Percentiles rank a stretch among this genome's conserved stretches.
These are phyloP conservation scores for Tachypleus tridentatus DNA, from an alignment of 1,140 invertebrate genomes.

Conservation along the genomic window DNA sequence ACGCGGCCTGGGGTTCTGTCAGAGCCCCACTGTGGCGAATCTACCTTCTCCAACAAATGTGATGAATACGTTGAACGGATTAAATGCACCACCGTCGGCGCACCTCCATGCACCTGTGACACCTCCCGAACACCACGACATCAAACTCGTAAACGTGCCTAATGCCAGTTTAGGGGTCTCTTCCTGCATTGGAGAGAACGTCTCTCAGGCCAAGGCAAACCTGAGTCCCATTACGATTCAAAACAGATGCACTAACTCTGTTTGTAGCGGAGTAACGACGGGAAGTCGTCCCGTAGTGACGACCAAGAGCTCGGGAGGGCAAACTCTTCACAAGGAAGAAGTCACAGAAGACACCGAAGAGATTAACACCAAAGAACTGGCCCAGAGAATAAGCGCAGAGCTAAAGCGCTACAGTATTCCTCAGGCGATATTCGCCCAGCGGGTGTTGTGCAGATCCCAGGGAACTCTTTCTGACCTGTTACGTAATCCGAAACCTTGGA, in stretches of 20 bases:
- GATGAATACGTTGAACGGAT: slow-evolving; percentile 36
- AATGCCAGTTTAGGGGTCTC: too few species aligned
- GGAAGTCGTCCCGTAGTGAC: slow-evolving; percentile 6
- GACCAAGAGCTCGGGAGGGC: slow-evolving; percentile 15
- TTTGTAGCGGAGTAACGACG: neutral
- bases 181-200: neutral
- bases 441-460: slow-evolving; percentile 93
- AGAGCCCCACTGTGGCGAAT: slow-evolving; percentile 31
- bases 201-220: slow-evolving; percentile 1
- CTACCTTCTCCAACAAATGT: slow-evolving; percentile 35
- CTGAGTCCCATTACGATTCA: neutral
- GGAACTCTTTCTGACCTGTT: slow-evolving; percentile 93
- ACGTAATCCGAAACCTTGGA: slow-evolving; percentile 98
- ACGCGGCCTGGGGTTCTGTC: slow-evolving; percentile 35
- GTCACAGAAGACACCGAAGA: slow-evolving; percentile 65
- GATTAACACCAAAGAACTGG: slow-evolving; percentile 98
- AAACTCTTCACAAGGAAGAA: slow-evolving; percentile 15
- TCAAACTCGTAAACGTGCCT: slow-evolving; percentile 15
- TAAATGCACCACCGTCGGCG: slow-evolving; percentile 40
- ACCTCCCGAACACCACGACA: slow-evolving; percentile 25
- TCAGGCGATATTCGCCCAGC: slow-evolving; percentile 97
- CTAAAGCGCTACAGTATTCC: slow-evolving; percentile 98
- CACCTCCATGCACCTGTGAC: slow-evolving; percentile 32
- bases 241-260: too few species aligned
- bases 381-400: slow-evolving; percentile 95